phyloP scores from a whole-genome alignment of 2,888 invertebrate species.

The Aromia moschata region DNA sequence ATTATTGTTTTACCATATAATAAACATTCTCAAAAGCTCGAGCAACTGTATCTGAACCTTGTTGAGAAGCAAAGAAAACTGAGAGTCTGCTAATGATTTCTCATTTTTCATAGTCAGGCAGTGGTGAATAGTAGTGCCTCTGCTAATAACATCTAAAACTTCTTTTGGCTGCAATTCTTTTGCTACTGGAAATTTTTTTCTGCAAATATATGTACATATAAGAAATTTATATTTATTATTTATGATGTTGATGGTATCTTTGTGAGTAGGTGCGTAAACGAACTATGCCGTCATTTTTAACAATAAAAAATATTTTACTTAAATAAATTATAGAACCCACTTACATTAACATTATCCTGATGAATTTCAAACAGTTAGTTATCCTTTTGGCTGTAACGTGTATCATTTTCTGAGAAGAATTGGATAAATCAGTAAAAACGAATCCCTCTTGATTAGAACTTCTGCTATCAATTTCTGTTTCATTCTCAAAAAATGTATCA shows the following conservation, averaged over 20 bases:
- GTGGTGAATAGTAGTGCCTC: constrained; percentile 40
- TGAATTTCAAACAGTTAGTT: constrained; percentile 40
- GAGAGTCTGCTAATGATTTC: constrained; percentile 33
- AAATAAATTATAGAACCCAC: too few species aligned
- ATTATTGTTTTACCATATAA: constrained; percentile 37
- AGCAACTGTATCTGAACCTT: constrained; percentile 41
- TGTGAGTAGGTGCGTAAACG: too few species aligned
- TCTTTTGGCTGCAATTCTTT: constrained; percentile 44
- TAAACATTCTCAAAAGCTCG: constrained; percentile 38
- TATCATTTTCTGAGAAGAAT: constrained; percentile 28
- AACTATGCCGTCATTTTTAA: too few species aligned
- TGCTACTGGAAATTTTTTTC: constrained; percentile 41
- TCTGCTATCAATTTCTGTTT: constrained; percentile 37
- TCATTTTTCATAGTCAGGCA: constrained; percentile 33
- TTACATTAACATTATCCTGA: constrained; percentile 43
- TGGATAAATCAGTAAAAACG: constrained; percentile 34
- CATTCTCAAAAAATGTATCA: constrained; percentile 41
- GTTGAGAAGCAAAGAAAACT: constrained; percentile 39
- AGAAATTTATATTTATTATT: too few species aligned
- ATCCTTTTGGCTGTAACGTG: constrained; percentile 37
- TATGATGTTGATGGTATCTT: too few species aligned
- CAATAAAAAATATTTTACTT: too few species aligned
- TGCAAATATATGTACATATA: constrained; percentile 25
- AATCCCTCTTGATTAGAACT: constrained; percentile 32
- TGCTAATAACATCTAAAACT: constrained; percentile 38